phyloP scores from a whole-genome alignment of 2,113 vertebrate species.

The Nycticryphes semicollaris region DNA sequence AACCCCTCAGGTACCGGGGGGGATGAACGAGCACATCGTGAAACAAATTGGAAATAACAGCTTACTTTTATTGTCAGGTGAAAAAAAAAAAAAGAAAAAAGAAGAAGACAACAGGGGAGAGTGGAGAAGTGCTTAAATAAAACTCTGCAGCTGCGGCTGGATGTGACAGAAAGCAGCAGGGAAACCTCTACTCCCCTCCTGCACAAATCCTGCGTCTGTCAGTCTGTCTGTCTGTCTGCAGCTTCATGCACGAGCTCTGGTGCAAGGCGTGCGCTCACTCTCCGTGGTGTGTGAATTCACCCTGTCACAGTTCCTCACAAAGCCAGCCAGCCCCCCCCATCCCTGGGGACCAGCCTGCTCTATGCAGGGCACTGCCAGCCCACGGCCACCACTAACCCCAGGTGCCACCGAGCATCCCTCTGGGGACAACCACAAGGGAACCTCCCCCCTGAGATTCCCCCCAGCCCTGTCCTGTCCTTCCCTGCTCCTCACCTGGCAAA shows the following conservation, averaged over 20 bases:
- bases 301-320: rapidly evolving
- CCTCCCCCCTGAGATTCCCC: too few species aligned
- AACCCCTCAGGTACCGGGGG: background rate
- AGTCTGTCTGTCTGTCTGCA: background rate
- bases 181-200: background rate
- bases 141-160: background rate
- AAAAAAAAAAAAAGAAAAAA: background rate
- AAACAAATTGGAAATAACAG: background rate
- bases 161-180: background rate
- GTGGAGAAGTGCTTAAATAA: background rate
- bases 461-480: background rate
- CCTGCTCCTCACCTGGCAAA: background rate
- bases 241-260: background rate
- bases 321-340: background rate
- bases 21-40: background rate
- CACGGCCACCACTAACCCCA: background rate
- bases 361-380: background rate
- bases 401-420: background rate
- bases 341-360: background rate
- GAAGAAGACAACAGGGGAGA: background rate
- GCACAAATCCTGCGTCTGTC: background rate
- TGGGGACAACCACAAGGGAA: rapidly evolving
- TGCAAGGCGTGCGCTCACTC: background rate
- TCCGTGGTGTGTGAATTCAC: rapidly evolving
- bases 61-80: background rate